Evolutionary conservation across 1,140 invertebrate genomes (phyloP), one percentile per base, ranked within the genome.

Genomic region (Eupristina koningsbergeri): DNA sequence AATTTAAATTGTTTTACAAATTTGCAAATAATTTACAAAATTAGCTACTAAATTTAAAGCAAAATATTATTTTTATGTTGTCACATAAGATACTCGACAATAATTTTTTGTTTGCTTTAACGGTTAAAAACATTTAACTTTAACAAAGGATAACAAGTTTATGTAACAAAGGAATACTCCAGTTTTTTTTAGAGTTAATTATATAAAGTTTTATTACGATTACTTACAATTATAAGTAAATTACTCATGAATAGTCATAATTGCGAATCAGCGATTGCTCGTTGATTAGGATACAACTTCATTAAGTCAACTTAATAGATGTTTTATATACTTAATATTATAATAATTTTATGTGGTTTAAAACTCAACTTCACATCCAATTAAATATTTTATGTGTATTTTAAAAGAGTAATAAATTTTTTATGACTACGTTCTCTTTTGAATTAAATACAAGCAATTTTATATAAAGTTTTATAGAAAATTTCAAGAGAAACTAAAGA

Each of bases 321-420:
- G 26, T 41, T 71, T 71, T 71, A 71, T 71, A 67, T 67, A 67
- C 34, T 39, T 39, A 69, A 69, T 69, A 0, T 31, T 69, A 39
- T 5, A 39, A 31, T 41, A 41, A 71, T 71, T 39, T 71, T 34
- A 71, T 71, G 8, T 69, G 39, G 1, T 71, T 71, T 41, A 41
- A 11, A 67, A 71, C 7, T 71, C 9, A 71, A 41, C 1, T 71
- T 71, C 36, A n/a, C 67, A 31, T n/a, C 22, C 19, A 71, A 41
- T 71, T 71, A 71, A 71, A 41, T 71, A 26, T 26, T 31, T 71
- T n/a, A 41, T 41, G 39, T 9, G 31, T 2, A 64, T 64, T 34
- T 64, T 64, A 64, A 64, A 19, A 19, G 29, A 34, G 19, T 26
- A 58, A 26, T 58, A 26, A 58, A 5, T 58, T 58, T 58, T 26